A percentile compares a stretch with the other conserved stretches of the same genome.
phyloP scores from a whole-genome alignment of 64 coral and sea anemone species.

The Montipora capricornis region DNA sequence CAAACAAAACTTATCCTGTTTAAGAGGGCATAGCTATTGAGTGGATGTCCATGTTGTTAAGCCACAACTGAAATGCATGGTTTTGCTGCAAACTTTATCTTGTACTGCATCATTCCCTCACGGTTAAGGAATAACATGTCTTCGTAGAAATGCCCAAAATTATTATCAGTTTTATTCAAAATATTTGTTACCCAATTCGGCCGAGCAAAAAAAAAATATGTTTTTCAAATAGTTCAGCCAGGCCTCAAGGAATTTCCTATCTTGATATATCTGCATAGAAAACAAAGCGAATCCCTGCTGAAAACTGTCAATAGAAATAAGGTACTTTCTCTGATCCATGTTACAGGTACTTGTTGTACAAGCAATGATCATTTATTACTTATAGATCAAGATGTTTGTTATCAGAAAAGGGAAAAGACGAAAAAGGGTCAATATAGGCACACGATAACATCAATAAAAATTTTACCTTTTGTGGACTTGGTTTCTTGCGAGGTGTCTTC shows the following conservation, averaged over 20 bases:
- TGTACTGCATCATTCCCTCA: no score
- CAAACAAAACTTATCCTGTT: no score
- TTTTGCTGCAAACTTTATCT: no score
- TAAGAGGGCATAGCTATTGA: no score
- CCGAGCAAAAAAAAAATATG: not conserved
- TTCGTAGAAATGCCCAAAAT: not conserved
- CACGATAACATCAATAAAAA: not conserved
- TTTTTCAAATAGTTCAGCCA: not conserved
- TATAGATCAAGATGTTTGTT: constrained; percentile 22
- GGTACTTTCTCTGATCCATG: constrained; percentile 21
- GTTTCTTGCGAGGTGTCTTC: not conserved
- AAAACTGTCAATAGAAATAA: not conserved
- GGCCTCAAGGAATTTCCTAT: not conserved
- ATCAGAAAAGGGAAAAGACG: not conserved
- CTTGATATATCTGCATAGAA: not conserved
- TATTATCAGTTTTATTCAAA: not conserved
- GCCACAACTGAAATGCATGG: no score
- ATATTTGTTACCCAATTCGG: not conserved
- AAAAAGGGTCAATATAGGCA: not conserved
- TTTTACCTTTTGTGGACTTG: constrained; percentile 11
- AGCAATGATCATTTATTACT: constrained; percentile 40
- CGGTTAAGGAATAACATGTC: no score
- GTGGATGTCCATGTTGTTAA: not conserved
- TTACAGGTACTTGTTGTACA: constrained; percentile 29
- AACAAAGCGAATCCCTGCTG: constrained; percentile 14